phyloP scores from a whole-genome alignment of 1,140 invertebrate species.

The Babylonia areolata region DNA sequence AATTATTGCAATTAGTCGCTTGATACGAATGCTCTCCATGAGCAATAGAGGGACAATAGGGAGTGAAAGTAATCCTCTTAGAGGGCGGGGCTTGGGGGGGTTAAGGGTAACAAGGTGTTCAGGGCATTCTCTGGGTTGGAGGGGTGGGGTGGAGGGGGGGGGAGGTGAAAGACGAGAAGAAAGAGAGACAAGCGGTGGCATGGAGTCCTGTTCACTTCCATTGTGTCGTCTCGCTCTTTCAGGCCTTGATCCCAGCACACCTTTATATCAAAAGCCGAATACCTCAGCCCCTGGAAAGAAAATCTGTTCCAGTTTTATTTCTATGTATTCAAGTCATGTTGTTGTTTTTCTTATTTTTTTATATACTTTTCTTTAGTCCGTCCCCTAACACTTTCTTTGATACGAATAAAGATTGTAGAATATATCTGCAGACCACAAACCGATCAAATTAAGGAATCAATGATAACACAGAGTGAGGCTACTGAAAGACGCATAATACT shows the following conservation, averaged over 20 bases:
- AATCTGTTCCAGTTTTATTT: too few species aligned
- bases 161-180: neutral
- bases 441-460: too few species aligned
- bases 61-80: slow-evolving; percentile 29
- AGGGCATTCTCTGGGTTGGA: neutral
- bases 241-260: neutral
- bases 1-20: slow-evolving; percentile 30
- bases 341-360: too few species aligned
- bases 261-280: neutral
- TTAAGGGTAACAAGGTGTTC: neutral
- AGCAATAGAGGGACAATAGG: slow-evolving; percentile 14
- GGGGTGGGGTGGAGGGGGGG: slow-evolving; percentile 4
- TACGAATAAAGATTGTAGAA: too few species aligned
- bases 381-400: too few species aligned
- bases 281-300: neutral
- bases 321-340: too few species aligned
- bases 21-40: slow-evolving; percentile 28
- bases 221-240: neutral
- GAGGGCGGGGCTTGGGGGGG: slow-evolving; percentile 1
- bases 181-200: neutral
- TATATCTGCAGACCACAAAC: too few species aligned
- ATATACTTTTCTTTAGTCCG: too few species aligned
- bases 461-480: too few species aligned
- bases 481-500: too few species aligned
- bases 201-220: slow-evolving; percentile 2